Base-by-base conservation (phyloP, 2,797 vertebrate genomes). In the Urophycis tenuis region DNA sequence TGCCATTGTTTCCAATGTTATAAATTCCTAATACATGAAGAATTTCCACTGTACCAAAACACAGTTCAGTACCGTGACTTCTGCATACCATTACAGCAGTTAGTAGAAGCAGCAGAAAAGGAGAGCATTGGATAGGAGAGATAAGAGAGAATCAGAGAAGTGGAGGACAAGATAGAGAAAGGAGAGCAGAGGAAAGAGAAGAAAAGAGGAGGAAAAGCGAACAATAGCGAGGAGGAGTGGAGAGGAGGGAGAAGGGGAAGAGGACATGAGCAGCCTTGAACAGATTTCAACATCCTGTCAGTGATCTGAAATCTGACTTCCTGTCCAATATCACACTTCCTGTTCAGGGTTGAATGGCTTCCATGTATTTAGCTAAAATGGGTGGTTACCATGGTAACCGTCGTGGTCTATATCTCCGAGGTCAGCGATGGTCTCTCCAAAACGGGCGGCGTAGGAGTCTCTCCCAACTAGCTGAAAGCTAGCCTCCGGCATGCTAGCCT, bases 331-430 rank as follows among this genome's bases (percentile, higher is more conserved):
- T 64, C 60, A 60, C 53, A 64, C 69, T 71, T 71, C 69, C 30
- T 31, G 69, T 71, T 71, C 17, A n/a, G 69, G 31, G 31, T 33
- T 12, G 9, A 30, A 70, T 70, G 17, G 67, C 29, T 15, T 14
- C 25, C 10, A 31, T 29, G 12, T 19, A 32, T 31, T 19, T 71
- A 32, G 31, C 31, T 71, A 17, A 64, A 64, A 29, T 64, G 39
- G 6, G 34, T 85, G 82, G 10, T 83, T 94, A 97, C 97, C 97
- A 83, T 94, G 91, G 92, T 94, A 96, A 33, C 96, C 96, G 72
- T 99, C 97, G 1, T 97, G 95, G 75, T 99, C 97, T 74, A 99
- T 91, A 92, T 99, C 97, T 64, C 97, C 97, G 69, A 99, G 92
- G 86, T 92, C 93, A 71, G 92, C 90, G 79, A 99, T 96, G 79